Evolutionary conservation across 2,113 vertebrate species (phyloP).

Genomic region (Mionectes macconnelli): DNA sequence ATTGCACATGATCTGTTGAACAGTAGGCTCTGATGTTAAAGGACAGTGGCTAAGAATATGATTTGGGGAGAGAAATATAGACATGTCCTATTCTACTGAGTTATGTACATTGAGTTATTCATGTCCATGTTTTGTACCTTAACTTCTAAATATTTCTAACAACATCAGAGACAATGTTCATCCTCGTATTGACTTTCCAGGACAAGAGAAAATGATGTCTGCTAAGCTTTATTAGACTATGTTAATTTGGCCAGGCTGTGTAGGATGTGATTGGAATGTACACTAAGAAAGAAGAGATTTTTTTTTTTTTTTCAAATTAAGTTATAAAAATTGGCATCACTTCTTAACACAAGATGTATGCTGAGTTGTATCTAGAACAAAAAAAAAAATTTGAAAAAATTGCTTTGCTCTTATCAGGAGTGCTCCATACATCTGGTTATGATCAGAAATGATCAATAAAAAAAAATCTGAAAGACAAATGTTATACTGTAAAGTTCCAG

Average conservation of each 20-base stretch:
- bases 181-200: not conserved
- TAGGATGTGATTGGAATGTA: constrained; percentile 50
- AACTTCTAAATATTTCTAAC: not conserved
- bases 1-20: not conserved
- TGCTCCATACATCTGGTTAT: not conserved
- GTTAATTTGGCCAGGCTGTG: constrained; percentile 36
- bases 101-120: not conserved
- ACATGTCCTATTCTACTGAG: not conserved
- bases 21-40: not conserved
- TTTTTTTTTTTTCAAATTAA: constrained; percentile 47
- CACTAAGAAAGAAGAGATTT: not conserved
- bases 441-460: not conserved
- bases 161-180: not conserved
- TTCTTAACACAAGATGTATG: constrained; percentile 14
- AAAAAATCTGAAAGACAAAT: not conserved
- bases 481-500: not conserved
- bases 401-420: not conserved
- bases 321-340: constrained; percentile 44
- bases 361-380: constrained; percentile 4
- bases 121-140: not conserved
- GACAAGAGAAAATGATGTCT: not conserved
- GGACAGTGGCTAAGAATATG: not conserved
- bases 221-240: not conserved
- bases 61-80: not conserved
- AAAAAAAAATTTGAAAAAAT: constrained; percentile 3